Evolutionary conservation across 2,797 vertebrate genomes (phyloP).

Genomic region (Danio albolineatus): DNA sequence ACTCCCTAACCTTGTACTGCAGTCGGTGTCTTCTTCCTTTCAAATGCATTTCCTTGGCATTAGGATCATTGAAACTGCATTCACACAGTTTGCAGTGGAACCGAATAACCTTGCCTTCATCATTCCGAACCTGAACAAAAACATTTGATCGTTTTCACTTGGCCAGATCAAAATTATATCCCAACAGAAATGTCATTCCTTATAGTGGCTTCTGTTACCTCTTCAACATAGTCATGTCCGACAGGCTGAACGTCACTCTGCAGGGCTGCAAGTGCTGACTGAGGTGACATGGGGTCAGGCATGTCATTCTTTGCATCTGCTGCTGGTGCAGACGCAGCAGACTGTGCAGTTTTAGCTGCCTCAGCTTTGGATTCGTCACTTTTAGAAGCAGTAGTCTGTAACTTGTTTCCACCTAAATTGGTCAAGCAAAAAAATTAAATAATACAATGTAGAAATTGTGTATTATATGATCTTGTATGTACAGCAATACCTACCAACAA

Average conservation of each 20-base stretch:
- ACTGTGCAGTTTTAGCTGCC: conserved; percentile 62
- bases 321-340: conserved; percentile 49
- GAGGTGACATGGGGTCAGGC: conserved; percentile 83
- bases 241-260: conserved; percentile 97
- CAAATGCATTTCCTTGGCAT: conserved; percentile 98
- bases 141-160: neutral
- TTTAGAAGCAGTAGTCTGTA: conserved; percentile 90
- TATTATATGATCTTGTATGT: too few relatives aligned
- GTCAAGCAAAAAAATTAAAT: neutral
- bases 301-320: conserved; percentile 73
- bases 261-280: conserved; percentile 87
- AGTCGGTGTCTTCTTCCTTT: conserved; percentile 94
- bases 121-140: conserved; percentile 88
- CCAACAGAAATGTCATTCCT: neutral
- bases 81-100: conserved; percentile 98
- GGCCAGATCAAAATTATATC: neutral
- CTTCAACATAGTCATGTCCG: conserved; percentile 97
- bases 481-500: conserved; percentile 87
- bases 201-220: conserved; percentile 72
- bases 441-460: neutral
- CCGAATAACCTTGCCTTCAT: conserved; percentile 97
- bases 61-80: conserved; percentile 98
- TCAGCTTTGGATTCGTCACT: conserved; percentile 86
- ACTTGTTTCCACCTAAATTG: conserved; percentile 89
- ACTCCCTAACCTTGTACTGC: conserved; percentile 90